These are phyloP conservation scores for Drosophila diplacantha DNA, from an alignment of 2,888 invertebrate genomes.

Conservation along the genomic window DNA sequence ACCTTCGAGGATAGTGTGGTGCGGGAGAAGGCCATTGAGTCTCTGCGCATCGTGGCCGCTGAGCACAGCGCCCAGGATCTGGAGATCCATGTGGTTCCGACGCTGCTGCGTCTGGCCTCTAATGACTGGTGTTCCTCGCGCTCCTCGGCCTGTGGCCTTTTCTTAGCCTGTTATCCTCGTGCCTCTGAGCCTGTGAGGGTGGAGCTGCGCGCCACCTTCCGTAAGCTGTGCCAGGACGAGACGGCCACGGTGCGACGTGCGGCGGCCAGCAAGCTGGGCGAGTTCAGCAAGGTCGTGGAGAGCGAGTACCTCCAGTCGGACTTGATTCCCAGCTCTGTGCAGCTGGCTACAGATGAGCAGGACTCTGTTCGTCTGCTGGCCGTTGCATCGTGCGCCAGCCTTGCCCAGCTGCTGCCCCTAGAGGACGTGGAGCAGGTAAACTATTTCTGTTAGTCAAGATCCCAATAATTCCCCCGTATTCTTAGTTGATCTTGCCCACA, in stretches of 20 bases:
- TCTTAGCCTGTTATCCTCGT: slow-evolving; percentile 89
- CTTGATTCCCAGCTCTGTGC: slow-evolving; percentile 97
- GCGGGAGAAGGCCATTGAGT: slow-evolving; percentile 98
- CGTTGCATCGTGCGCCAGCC: slow-evolving; percentile 97
- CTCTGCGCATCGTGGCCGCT: slow-evolving; percentile 91
- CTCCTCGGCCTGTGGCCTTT: slow-evolving; percentile 94
- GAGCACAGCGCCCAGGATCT: slow-evolving; percentile 95
- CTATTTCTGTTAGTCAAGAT: neutral
- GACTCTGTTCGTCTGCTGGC: slow-evolving; percentile 98
- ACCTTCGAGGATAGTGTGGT: slow-evolving; percentile 99
- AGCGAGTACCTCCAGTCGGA: slow-evolving; percentile 97
- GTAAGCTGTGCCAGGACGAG: slow-evolving; percentile 97
- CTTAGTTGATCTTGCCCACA: slow-evolving; percentile 94
- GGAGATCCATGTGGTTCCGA: slow-evolving; percentile 96
- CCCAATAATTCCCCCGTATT: neutral
- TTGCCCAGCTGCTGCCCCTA: slow-evolving; percentile 89
- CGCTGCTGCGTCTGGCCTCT: slow-evolving; percentile 92
- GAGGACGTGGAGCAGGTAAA: slow-evolving; percentile 87
- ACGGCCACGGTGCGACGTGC: slow-evolving; percentile 99
- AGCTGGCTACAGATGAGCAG: slow-evolving; percentile 95
- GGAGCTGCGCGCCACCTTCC: slow-evolving; percentile 92
- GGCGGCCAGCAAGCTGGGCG: slow-evolving; percentile 97
- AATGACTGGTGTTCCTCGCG: slow-evolving; percentile 97
- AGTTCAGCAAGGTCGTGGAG: slow-evolving; percentile 98
- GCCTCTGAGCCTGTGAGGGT: slow-evolving; percentile 84